Base-by-base conservation (phyloP, 2,113 vertebrate genomes). In the Dasypus novemcinctus region DNA sequence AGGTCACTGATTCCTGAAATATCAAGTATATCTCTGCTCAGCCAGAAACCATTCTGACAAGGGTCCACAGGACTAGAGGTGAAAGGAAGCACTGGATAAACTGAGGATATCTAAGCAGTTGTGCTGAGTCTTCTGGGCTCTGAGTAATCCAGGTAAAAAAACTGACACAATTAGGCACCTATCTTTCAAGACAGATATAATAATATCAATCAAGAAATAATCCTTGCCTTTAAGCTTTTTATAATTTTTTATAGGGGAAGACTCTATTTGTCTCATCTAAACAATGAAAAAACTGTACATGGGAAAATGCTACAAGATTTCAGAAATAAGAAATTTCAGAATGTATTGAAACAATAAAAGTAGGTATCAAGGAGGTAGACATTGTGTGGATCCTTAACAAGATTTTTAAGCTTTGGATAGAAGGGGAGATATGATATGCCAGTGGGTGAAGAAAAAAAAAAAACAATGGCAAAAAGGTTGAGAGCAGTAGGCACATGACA, bases 1-100 rank as follows among this genome's bases (percentile, higher is more conserved):
- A 97, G 2, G 93, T 97, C 71, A 97, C 76, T 33, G 82, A 84
- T 33, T 80, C 96, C 95, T 95, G 91, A 52, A 90, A 96, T 21
- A 90, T 23, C 38, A 84, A 95, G 81, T 25, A 72, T 21, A 85
- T 21, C 2, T 25, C 29, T 33, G 43, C 33, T 93, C 33, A 95
- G 64, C 18, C 86, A 90, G 75, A 72, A 68, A 68, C 23, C 15
- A 15, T 57, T 59, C 78, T 81, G 43, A 38, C 54, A 72, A n/a
- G 41, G 49, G 41, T 5, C 33, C 33, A 49, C 29, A 23, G n/a
- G 23, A 18, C 31, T 61, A 64, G 43, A 31, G 31, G 49, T 18
- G n/a, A 78, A 78, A 11, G 57, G 17, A 46, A 57, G 25, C 23
- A 7, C 49, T 25, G 68, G 64, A 36, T 33, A 89, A 76, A 72